A percentile compares a stretch with the other conserved stretches of the same genome.
phyloP scores from a whole-genome alignment of 1,140 invertebrate genomes.

The Bombus turneri region DNA sequence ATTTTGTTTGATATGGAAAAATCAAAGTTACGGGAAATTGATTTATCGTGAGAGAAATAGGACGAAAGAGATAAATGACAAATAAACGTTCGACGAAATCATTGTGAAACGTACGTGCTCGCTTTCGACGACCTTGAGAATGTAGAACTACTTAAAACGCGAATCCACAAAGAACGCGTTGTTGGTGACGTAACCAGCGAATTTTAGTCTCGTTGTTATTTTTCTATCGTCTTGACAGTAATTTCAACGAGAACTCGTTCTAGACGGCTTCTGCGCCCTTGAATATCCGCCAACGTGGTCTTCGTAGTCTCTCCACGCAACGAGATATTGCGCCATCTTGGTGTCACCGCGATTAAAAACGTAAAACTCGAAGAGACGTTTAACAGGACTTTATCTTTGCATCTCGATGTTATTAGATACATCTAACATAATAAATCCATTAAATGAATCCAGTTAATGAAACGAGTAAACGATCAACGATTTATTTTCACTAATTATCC shows the following conservation, averaged over 20 bases:
- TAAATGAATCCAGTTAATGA: too few species aligned
- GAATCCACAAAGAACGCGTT: neutral
- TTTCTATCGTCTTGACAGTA: neutral
- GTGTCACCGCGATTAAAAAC: conserved; percentile 17
- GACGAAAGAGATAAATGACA: neutral
- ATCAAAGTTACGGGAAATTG: neutral
- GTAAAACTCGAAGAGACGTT: neutral
- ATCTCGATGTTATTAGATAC: neutral
- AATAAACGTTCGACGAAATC: neutral
- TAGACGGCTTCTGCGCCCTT: conserved; percentile 38
- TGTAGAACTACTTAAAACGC: neutral
- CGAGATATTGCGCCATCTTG: conserved; percentile 54
- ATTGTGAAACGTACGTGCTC: neutral
- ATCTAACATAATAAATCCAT: neutral
- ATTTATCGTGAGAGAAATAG: neutral
- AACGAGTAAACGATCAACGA: neutral
- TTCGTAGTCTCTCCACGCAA: conserved; percentile 20
- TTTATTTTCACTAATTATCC: neutral
- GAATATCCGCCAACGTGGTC: conserved; percentile 43
- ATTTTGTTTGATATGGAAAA: too few species aligned
- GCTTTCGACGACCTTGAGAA: conserved; percentile 30
- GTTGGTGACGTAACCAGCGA: neutral
- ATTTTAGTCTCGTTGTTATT: neutral
- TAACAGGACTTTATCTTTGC: neutral
- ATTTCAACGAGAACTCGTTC: conserved; percentile 6